Base-by-base conservation (phyloP, 2,888 invertebrate species). In the Macrostomum cliftonense region DNA sequence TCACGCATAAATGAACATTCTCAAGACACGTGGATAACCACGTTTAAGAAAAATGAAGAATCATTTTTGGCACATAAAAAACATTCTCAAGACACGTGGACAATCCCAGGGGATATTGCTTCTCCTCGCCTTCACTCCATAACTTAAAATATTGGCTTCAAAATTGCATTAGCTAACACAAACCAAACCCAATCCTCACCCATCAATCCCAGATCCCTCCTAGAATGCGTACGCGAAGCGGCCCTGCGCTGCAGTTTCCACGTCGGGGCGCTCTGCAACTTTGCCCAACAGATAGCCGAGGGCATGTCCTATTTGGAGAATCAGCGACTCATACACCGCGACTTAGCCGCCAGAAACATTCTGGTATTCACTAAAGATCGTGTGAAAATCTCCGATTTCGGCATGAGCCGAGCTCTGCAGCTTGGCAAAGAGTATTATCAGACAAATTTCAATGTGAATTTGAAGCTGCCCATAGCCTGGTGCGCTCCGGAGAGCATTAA, bases 381-480 rank as follows among this genome's bases (percentile, higher is more conserved):
- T 74, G 91, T 74, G 52, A 97, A 97, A 75, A 93, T 97, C 55
- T 93, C 91, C 1, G 95, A 97, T 67, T 93, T 97, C 71, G 95
- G 95, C 4, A 71, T 97, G 47, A 91, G 91, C 1, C 77, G 93
- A 48, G 91, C 91, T 0, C 73, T 97, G 47, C 93, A 95, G 1
- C 87, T 88, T 44, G 95, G 93, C 28, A 95, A 95, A 70, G 93
- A 97, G 70, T 97, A 97, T 40, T 97, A 97, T 67, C 89, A 93
- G 70, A 91, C 89, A 2, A 93, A 95, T 73, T 91, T 91, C 68
- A 89, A 87, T 67, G 88, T 91, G 38, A 89, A 89, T 73, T 77
- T 95, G 52, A 93, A 93, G 71, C 74, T 97, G 51, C 95, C 95
- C 1, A 91, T 95, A 55, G 95, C 95, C 2, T 95, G 95, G 95